phyloP scores from a whole-genome alignment of 1,140 invertebrate species.

The Matsumurasca onukii region DNA sequence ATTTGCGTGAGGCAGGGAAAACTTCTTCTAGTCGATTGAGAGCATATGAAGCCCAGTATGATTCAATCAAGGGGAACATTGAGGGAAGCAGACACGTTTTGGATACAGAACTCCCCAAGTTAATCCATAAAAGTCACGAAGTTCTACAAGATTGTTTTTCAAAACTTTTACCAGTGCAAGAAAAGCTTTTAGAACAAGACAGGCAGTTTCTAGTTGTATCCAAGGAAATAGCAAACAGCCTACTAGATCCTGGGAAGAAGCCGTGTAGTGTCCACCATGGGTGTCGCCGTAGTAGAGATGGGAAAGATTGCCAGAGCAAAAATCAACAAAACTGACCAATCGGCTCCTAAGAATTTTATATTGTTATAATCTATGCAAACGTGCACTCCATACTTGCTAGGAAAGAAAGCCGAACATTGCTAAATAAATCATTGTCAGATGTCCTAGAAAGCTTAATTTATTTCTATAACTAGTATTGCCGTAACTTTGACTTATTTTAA shows the following conservation, averaged over 20 bases:
- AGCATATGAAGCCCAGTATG: background rate
- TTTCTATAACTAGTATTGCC: too few species aligned
- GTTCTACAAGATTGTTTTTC: conserved; percentile 8
- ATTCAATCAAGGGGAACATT: background rate
- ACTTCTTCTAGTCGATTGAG: background rate
- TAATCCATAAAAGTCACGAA: background rate
- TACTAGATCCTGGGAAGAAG: background rate
- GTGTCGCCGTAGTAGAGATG: too few species aligned
- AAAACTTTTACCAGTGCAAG: background rate
- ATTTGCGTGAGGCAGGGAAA: background rate
- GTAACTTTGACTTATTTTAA: too few species aligned
- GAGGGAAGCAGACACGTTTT: background rate
- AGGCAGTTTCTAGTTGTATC: background rate
- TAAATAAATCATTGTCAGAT: too few species aligned
- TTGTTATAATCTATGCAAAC: too few species aligned
- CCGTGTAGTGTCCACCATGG: background rate
- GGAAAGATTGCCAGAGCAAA: too few species aligned
- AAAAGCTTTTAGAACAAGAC: conserved; percentile 3
- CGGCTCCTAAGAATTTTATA: too few species aligned
- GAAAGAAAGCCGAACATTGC: too few species aligned
- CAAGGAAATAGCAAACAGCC: background rate
- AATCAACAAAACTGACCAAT: too few species aligned
- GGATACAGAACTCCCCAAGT: background rate
- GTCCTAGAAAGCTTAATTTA: too few species aligned
- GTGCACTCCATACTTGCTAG: too few species aligned